These are phyloP conservation scores for Hemichromis elongatus DNA, from an alignment of 2,113 vertebrate genomes.

Conservation along the genomic window DNA sequence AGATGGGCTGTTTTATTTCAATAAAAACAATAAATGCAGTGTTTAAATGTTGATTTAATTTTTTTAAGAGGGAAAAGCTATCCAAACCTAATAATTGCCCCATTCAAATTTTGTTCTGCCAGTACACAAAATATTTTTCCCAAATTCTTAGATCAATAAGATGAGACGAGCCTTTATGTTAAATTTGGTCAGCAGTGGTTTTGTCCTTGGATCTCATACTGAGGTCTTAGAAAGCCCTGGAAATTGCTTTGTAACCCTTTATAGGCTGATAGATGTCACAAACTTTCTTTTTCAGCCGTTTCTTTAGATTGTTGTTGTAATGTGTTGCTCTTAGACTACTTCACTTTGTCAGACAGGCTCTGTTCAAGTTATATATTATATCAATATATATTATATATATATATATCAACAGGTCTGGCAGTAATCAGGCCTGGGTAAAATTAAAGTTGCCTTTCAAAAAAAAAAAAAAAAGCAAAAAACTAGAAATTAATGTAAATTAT, in stretches of 20 bases:
- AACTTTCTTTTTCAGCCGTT: too few species aligned
- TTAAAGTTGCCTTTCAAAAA: not conserved
- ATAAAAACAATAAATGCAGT: not conserved
- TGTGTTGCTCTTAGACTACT: not conserved
- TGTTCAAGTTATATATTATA: not conserved
- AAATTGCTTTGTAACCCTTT: too few species aligned
- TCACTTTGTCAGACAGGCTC: not conserved
- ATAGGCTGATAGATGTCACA: too few species aligned
- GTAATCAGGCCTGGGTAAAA: not conserved
- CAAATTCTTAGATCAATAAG: not conserved
- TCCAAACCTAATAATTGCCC: not conserved
- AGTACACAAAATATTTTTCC: not conserved
- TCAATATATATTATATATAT: too few species aligned
- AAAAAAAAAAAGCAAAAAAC: not conserved
- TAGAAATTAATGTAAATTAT: not conserved
- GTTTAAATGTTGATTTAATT: not conserved
- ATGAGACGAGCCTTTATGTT: not conserved
- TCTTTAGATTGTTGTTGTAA: too few species aligned
- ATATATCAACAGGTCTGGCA: not conserved
- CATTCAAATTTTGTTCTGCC: not conserved
- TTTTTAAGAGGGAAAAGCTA: not conserved
- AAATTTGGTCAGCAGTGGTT: not conserved
- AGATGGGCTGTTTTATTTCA: not conserved
- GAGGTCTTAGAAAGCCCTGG: too few species aligned
- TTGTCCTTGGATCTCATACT: not conserved